Percentiles rank a stretch among this genome's conserved stretches.
These are phyloP conservation scores for Cryptocephalus moraei DNA, from an alignment of 2,888 invertebrate species.

Conservation along the genomic window DNA sequence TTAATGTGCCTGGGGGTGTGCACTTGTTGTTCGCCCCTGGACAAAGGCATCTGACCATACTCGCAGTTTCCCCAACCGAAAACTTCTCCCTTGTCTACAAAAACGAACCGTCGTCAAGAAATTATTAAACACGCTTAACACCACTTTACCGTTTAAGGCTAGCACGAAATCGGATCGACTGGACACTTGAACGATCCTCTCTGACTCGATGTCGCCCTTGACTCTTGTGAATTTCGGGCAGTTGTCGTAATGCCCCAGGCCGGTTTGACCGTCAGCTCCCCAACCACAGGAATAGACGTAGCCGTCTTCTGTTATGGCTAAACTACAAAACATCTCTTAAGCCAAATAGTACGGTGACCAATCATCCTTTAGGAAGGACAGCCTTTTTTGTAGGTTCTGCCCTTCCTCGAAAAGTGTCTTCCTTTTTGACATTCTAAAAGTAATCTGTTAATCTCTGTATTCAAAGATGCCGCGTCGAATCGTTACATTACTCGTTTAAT, in stretches of 20 bases:
- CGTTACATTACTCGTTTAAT: no score
- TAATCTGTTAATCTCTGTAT: no score
- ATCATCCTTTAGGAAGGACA: no score
- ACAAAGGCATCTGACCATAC: conserved; percentile 68
- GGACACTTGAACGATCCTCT: conserved; percentile 71
- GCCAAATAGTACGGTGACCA: no score
- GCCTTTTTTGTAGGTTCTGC: no score
- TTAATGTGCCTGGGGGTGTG: conserved; percentile 57
- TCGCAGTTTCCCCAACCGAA: conserved; percentile 98
- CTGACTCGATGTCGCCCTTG: conserved; percentile 72
- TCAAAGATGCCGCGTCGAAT: no score
- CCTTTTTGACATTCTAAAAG: no score
- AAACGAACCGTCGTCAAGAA: neutral
- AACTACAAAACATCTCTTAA: conserved; percentile 38
- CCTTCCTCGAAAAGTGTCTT: no score
- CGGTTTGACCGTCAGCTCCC: conserved; percentile 94
- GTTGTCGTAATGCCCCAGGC: conserved; percentile 58
- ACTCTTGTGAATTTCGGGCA: conserved; percentile 49
- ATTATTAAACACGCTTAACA: neutral
- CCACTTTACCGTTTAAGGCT: conserved; percentile 64
- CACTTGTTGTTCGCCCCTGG: conserved; percentile 55
- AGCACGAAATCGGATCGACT: conserved; percentile 79
- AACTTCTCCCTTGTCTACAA: conserved; percentile 71
- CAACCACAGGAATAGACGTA: conserved; percentile 83
- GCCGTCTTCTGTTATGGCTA: conserved; percentile 71